Evolutionary conservation across 2,113 vertebrate genomes (phyloP).

Genomic region (Colius striatus): DNA sequence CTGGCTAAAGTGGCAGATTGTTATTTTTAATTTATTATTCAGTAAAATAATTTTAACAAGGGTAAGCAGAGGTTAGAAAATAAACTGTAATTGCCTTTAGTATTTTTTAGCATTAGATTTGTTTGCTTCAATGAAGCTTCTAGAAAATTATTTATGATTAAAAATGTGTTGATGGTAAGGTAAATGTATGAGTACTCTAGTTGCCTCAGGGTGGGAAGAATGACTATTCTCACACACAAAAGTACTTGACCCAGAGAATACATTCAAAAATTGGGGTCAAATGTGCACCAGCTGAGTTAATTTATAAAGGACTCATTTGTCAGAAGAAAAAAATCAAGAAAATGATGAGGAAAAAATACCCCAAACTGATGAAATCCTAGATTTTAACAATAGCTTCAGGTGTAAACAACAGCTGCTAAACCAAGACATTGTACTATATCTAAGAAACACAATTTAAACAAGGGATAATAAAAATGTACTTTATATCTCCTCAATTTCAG

Average conservation of each 20-base stretch:
- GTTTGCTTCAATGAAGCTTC: constrained; percentile 4
- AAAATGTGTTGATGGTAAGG: neutral
- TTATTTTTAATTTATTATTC: neutral
- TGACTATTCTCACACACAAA: constrained; percentile 23
- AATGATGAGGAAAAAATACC: neutral
- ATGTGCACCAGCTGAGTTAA: constrained; percentile 61
- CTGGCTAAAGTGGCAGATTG: neutral
- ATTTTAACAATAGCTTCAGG: constrained; percentile 53
- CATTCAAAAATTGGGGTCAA: constrained; percentile 65
- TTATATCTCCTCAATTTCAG: constrained; percentile 8
- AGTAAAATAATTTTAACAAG: neutral
- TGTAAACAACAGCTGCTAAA: constrained; percentile 55
- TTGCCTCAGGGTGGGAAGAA: constrained; percentile 32
- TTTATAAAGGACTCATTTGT: constrained; percentile 56
- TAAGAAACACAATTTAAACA: neutral
- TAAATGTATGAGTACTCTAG: constrained; percentile 4
- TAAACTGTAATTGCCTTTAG: neutral
- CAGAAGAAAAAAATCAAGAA: neutral
- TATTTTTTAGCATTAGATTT: neutral
- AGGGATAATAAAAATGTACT: constrained; percentile 18
- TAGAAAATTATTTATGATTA: constrained; percentile 11
- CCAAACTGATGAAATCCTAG: neutral
- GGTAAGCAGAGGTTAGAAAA: neutral
- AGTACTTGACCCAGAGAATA: constrained; percentile 50
- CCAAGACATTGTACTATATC: neutral